Percentiles rank a stretch among this genome's conserved stretches.
These are phyloP conservation scores for Epicampocera succincta DNA, from an alignment of 2,888 invertebrate species.

Conservation along the genomic window DNA sequence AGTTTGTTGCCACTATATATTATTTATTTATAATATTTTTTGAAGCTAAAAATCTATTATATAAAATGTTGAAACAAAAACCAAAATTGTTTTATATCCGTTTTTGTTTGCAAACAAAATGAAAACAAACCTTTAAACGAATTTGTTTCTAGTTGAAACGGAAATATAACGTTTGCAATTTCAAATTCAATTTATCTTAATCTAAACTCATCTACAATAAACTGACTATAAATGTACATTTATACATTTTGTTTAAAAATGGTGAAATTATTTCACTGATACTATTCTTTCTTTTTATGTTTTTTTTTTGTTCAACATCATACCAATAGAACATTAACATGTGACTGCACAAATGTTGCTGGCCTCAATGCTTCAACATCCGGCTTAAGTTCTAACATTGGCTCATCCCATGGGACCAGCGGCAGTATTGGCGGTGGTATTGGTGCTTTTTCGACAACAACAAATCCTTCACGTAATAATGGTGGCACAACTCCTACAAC, in stretches of 20 bases:
- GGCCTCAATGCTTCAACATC: slow-evolving; percentile 78
- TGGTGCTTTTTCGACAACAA: slow-evolving; percentile 78
- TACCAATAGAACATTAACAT: slow-evolving; percentile 79
- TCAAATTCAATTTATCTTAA: slow-evolving; percentile 68
- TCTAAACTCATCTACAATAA: slow-evolving; percentile 47
- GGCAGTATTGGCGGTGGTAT: slow-evolving; percentile 70
- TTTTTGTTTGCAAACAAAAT: slow-evolving; percentile 20
- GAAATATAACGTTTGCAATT: slow-evolving; percentile 64
- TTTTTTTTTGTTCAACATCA: slow-evolving; percentile 19
- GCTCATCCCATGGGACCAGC: slow-evolving; percentile 61
- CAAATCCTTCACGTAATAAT: slow-evolving; percentile 79
- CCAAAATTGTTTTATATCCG: slow-evolving; percentile 29
- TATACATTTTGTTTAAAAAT: slow-evolving; percentile 33
- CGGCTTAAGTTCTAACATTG: slow-evolving; percentile 66
- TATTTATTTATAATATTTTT: neutral
- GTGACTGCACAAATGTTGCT: slow-evolving; percentile 79
- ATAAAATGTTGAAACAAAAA: neutral
- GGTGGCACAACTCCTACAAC: slow-evolving; percentile 78
- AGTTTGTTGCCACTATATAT: neutral
- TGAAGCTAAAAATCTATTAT: slow-evolving; percentile 19
- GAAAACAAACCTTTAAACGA: neutral
- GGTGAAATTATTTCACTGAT: slow-evolving; percentile 53
- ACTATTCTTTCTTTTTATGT: slow-evolving; percentile 22
- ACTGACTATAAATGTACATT: slow-evolving; percentile 46
- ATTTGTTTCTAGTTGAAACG: slow-evolving; percentile 34